Percentiles rank a stretch among this genome's conserved stretches.
Evolutionary conservation across 2,113 vertebrate genomes (phyloP).

Genomic region (Melanerpes formicivorus): DNA sequence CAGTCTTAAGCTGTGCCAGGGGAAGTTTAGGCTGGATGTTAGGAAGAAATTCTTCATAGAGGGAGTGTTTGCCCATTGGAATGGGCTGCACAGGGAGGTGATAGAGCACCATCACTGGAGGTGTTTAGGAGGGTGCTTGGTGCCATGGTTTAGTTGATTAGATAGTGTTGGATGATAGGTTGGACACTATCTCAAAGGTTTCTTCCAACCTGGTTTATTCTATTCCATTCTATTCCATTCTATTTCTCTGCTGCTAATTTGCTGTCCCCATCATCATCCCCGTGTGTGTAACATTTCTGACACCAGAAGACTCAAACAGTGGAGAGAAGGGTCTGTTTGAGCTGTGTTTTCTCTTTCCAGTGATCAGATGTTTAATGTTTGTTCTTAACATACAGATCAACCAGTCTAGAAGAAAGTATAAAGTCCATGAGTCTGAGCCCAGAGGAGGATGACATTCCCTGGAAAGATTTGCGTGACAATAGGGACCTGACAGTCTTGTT

Average conservation of each 20-base stretch:
- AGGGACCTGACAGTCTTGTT: slow-evolving; percentile 93
- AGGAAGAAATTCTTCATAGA: too few relatives aligned
- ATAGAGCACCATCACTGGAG: too few relatives aligned
- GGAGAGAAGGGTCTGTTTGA: not conserved
- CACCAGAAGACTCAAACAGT: not conserved
- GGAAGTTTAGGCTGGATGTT: too few relatives aligned
- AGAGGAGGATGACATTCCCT: slow-evolving; percentile 96
- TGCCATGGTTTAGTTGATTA: too few relatives aligned
- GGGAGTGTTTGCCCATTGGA: too few relatives aligned
- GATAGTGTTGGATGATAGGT: too few relatives aligned
- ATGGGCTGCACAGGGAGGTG: too few relatives aligned
- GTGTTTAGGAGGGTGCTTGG: too few relatives aligned
- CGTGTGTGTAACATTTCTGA: not conserved
- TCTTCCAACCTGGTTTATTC: too few relatives aligned
- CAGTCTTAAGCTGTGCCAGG: too few relatives aligned
- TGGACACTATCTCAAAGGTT: too few relatives aligned
- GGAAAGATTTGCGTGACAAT: slow-evolving; percentile 93
- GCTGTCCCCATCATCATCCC: not conserved
- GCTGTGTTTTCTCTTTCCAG: not conserved
- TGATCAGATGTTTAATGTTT: not conserved
- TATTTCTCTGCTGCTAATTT: not conserved
- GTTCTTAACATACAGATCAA: slow-evolving; percentile 74
- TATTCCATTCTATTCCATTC: too few relatives aligned
- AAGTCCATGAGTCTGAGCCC: slow-evolving; percentile 93
- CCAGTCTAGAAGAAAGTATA: slow-evolving; percentile 94